Conservation (phyloP, 2,888 invertebrate genomes). For the Cephus runcator region DNA sequence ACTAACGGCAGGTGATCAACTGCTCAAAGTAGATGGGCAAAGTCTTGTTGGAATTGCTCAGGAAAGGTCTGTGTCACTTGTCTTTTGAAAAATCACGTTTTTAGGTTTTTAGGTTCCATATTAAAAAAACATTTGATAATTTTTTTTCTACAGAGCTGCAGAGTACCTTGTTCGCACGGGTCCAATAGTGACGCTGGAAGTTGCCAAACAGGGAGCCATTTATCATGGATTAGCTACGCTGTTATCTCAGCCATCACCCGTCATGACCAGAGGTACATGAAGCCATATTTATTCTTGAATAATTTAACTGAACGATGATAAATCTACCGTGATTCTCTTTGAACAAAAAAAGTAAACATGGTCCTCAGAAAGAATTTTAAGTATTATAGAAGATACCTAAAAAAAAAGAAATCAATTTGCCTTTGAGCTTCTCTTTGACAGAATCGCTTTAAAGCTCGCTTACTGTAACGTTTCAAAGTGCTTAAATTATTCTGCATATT, state of each 20-base stretch:
- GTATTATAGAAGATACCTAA: neutral
- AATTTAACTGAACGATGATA: neutral
- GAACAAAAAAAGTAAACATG: neutral
- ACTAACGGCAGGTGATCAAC: conserved; percentile 95
- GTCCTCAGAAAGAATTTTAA: neutral
- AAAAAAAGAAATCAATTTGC: neutral
- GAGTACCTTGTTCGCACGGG: conserved; percentile 95
- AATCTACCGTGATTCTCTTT: neutral
- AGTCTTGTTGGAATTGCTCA: conserved; percentile 85
- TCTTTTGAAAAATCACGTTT: conserved; percentile 36
- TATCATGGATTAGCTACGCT: conserved; percentile 95
- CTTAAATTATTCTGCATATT: conserved; percentile 3
- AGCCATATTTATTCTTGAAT: neutral
- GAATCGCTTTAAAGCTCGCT: neutral
- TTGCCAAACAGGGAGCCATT: conserved; percentile 97
- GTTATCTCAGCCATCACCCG: conserved; percentile 90
- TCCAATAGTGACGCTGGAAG: conserved; percentile 92
- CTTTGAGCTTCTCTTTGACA: neutral
- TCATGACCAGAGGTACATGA: conserved; percentile 77
- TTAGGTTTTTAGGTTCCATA: neutral
- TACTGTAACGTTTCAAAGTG: neutral
- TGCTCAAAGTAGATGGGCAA: conserved; percentile 96
- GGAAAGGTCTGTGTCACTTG: conserved; percentile 67
- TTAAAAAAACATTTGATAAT: neutral
- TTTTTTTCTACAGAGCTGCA: conserved; percentile 77